A percentile compares a stretch with the other conserved stretches of the same genome.
These are phyloP conservation scores for Agrilus planipennis DNA, from an alignment of 1,140 invertebrate species.

Conservation along the genomic window DNA sequence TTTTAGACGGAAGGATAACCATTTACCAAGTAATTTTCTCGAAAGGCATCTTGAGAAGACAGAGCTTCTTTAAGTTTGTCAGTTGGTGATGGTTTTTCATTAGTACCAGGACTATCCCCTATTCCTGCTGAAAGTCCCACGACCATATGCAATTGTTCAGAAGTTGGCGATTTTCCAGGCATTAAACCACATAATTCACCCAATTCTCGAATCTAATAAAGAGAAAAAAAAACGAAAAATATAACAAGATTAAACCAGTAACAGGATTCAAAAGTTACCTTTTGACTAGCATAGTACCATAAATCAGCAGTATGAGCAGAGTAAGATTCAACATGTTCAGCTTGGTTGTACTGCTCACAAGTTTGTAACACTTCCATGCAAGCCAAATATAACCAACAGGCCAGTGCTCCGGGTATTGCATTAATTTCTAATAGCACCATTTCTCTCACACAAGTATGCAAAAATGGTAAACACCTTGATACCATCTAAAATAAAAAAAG, in stretches of 20 bases:
- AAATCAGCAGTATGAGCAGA: constrained; percentile 80
- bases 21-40: constrained; percentile 73
- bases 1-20: too few relatives aligned
- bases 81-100: constrained; percentile 53
- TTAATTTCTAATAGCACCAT: constrained; percentile 63
- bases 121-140: constrained; percentile 84
- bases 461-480: constrained; percentile 69
- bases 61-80: constrained; percentile 83
- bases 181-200: constrained; percentile 86
- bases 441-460: constrained; percentile 78
- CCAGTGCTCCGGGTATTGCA: constrained; percentile 67
- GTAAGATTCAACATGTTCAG: constrained; percentile 60
- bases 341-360: constrained; percentile 55
- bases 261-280: constrained; percentile 43
- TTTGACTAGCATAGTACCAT: constrained; percentile 86
- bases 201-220: constrained; percentile 62
- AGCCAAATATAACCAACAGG: constrained; percentile 89
- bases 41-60: constrained; percentile 79
- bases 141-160: constrained; percentile 79
- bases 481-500: constrained; percentile 59
- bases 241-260: constrained; percentile 1
- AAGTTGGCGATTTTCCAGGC: constrained; percentile 70
- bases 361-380: constrained; percentile 78
- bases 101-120: constrained; percentile 48
- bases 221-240: constrained; percentile 28